Conservation (phyloP, 2,797 vertebrate species). For the Thalassophryne amazonica region DNA sequence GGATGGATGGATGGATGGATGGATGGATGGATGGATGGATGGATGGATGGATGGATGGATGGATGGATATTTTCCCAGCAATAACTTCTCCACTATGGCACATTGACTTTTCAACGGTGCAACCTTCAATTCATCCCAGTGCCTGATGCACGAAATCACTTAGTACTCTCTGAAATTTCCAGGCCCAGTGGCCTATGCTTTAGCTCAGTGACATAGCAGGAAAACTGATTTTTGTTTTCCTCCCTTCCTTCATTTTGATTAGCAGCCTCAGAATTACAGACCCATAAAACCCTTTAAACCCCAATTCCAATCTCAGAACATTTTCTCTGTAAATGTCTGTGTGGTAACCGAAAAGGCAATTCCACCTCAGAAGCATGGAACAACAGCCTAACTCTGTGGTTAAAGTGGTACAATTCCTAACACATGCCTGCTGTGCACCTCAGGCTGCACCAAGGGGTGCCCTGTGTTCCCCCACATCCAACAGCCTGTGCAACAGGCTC, state of each 20-base stretch:
- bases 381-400: slow-evolving; percentile 22
- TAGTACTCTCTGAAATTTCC: too few species aligned
- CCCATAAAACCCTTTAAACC: not conserved
- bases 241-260: not conserved
- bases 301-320: not conserved
- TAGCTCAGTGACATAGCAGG: too few species aligned
- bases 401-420: slow-evolving; percentile 18
- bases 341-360: not conserved
- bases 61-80: too few species aligned
- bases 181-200: too few species aligned
- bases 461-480: slow-evolving; percentile 6
- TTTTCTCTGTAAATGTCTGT: not conserved
- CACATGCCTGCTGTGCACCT: slow-evolving; percentile 17
- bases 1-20: too few species aligned
- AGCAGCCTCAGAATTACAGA: not conserved
- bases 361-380: slow-evolving; percentile 14
- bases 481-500: not conserved
- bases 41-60: too few species aligned
- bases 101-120: too few species aligned
- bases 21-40: too few species aligned
- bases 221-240: too few species aligned
- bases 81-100: too few species aligned
- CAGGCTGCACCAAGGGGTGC: not conserved
- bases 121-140: too few species aligned
- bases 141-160: too few species aligned